These are phyloP conservation scores for Poecilia picta DNA, from an alignment of 2,797 vertebrate genomes.

Conservation along the genomic window DNA sequence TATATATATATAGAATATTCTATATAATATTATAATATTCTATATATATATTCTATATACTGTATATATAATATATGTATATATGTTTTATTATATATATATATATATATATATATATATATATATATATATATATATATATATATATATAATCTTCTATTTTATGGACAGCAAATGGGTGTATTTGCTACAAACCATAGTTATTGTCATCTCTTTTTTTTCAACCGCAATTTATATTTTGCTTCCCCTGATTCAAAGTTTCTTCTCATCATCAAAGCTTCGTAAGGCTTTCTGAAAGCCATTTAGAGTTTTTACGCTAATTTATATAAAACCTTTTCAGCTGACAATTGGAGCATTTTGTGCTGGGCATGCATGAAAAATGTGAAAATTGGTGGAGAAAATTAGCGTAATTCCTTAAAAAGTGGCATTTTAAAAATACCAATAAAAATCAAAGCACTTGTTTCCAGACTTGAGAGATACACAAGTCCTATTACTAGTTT, in stretches of 20 bases:
- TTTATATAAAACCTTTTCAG: neutral
- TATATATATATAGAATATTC: no score
- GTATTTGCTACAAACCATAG: neutral
- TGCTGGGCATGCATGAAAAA: neutral
- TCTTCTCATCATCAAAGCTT: neutral
- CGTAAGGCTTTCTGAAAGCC: neutral
- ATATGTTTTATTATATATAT: no score
- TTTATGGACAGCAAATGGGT: neutral
- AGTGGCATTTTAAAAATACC: neutral
- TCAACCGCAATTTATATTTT: neutral
- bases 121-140: no score
- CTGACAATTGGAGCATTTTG: neutral
- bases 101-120: no score
- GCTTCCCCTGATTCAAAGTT: neutral
- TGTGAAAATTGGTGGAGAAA: neutral
- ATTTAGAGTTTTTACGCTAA: neutral
- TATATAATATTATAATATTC: no score
- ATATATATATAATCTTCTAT: neutral
- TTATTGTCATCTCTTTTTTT: neutral
- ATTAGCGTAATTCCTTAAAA: neutral
- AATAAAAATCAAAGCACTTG: neutral
- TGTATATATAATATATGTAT: no score
- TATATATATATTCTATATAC: no score
- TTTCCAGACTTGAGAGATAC: neutral
- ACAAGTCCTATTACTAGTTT: neutral